Conservation (phyloP, 2,888 invertebrate genomes). For the Anthoptus insignis region DNA sequence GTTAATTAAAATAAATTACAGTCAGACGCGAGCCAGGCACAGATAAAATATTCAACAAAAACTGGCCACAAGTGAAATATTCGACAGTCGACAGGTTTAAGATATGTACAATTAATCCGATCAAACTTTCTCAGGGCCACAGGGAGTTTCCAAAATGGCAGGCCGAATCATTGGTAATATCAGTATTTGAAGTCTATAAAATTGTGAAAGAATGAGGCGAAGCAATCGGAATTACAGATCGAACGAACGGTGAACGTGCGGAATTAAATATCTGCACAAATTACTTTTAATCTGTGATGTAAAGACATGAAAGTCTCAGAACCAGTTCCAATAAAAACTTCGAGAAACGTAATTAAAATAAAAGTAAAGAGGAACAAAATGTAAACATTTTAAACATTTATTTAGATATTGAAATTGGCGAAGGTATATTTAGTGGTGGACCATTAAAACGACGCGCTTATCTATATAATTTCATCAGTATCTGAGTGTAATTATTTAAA, state of each 20-base stretch:
- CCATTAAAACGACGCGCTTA: slow-evolving; percentile 5
- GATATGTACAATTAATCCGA: slow-evolving; percentile 1
- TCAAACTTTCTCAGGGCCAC: slow-evolving; percentile 9
- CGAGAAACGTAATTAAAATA: not conserved
- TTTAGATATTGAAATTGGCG: slow-evolving; percentile 2
- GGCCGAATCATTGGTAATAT: not conserved
- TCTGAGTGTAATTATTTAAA: slow-evolving; percentile 9
- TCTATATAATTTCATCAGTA: slow-evolving; percentile 21
- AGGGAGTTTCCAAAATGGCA: slow-evolving; percentile 8
- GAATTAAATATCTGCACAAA: not conserved
- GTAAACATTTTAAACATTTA: not conserved
- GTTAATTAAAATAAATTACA: slow-evolving; percentile 34
- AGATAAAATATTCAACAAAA: slow-evolving; percentile 16
- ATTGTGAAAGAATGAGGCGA: not conserved
- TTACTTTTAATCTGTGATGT: slow-evolving; percentile 3
- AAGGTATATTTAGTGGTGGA: not conserved
- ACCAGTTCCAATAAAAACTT: not conserved
- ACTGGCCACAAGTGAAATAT: slow-evolving; percentile 6
- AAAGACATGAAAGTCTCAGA: not conserved
- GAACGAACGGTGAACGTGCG: not conserved
- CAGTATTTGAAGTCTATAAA: not conserved
- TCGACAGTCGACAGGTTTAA: slow-evolving; percentile 7
- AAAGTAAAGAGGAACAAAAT: not conserved
- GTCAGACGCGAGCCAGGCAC: slow-evolving; percentile 12
- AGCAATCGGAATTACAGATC: not conserved